phyloP scores from a whole-genome alignment of 2,888 invertebrate genomes.

The Perdita meconis region DNA sequence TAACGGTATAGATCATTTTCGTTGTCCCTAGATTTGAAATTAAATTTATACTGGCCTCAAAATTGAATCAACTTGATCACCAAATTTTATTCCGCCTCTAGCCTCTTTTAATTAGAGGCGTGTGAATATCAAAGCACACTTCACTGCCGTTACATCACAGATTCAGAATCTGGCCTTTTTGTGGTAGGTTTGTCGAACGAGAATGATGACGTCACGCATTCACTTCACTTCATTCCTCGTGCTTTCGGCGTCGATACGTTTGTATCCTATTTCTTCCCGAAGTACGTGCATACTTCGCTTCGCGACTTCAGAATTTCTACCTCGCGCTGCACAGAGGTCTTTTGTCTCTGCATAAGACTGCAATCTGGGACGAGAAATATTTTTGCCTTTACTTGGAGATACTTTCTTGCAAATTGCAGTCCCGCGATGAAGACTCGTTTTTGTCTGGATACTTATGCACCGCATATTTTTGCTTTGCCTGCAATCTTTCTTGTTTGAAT shows the following conservation, averaged over 20 bases:
- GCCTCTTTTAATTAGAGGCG: conserved; percentile 38
- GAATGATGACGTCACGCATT: conserved; percentile 37
- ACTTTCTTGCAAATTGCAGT: conserved; percentile 37
- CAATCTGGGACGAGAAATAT: neutral
- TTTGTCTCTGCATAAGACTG: neutral
- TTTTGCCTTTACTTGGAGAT: conserved; percentile 7
- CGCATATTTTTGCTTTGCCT: conserved; percentile 12
- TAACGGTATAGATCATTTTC: no score
- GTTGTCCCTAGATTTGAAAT: no score
- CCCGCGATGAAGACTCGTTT: conserved; percentile 22
- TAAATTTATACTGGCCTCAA: no score
- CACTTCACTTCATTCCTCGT: neutral
- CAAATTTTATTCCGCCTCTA: neutral
- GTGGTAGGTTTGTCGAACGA: conserved; percentile 4
- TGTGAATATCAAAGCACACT: conserved; percentile 46
- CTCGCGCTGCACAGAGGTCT: conserved; percentile 4
- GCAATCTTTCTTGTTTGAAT: neutral
- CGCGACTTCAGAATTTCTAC: conserved; percentile 23
- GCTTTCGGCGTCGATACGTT: conserved; percentile 10
- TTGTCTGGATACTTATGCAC: conserved; percentile 18
- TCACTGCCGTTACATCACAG: conserved; percentile 38
- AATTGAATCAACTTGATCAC: neutral
- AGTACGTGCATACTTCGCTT: neutral
- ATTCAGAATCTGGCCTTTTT: conserved; percentile 17
- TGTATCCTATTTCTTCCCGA: conserved; percentile 2